A percentile compares a stretch with the other conserved stretches of the same genome.
These are phyloP conservation scores for Peromyscus eremicus DNA, from an alignment of 2,797 vertebrate genomes.

Conservation along the genomic window DNA sequence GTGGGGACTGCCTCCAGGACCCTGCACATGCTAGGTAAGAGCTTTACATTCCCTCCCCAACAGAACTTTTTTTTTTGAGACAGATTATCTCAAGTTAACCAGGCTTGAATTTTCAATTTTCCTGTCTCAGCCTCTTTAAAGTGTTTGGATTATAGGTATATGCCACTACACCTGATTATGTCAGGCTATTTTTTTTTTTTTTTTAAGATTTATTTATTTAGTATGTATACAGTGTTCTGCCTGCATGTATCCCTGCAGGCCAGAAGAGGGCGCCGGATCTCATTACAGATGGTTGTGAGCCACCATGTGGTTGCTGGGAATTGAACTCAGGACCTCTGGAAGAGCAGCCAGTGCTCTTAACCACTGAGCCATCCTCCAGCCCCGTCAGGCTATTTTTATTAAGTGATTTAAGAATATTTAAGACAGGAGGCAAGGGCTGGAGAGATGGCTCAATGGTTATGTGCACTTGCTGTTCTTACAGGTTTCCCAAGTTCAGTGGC, in stretches of 20 bases:
- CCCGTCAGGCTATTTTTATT: background rate
- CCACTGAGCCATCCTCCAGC: too few relatives aligned
- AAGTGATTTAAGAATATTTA: conserved; percentile 14
- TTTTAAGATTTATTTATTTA: too few relatives aligned
- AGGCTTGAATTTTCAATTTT: background rate
- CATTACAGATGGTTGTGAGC: too few relatives aligned
- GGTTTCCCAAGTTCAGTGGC: background rate
- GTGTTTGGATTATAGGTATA: background rate
- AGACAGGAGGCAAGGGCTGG: background rate
- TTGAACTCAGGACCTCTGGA: too few relatives aligned
- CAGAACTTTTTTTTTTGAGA: background rate
- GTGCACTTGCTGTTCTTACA: background rate
- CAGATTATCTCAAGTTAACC: background rate
- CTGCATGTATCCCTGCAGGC: too few relatives aligned
- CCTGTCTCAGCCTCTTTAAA: background rate
- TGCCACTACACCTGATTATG: background rate
- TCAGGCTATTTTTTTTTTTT: background rate
- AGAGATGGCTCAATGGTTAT: too few relatives aligned
- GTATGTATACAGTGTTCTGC: too few relatives aligned
- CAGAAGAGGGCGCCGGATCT: too few relatives aligned
- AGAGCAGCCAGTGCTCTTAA: too few relatives aligned
- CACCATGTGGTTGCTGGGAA: too few relatives aligned
- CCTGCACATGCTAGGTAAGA: background rate
- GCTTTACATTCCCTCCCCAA: background rate
- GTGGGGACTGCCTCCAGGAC: background rate